Percentiles rank a stretch among this genome's conserved stretches.
Conservation (phyloP, 2,888 invertebrate species). For the Griposia aprilina region DNA sequence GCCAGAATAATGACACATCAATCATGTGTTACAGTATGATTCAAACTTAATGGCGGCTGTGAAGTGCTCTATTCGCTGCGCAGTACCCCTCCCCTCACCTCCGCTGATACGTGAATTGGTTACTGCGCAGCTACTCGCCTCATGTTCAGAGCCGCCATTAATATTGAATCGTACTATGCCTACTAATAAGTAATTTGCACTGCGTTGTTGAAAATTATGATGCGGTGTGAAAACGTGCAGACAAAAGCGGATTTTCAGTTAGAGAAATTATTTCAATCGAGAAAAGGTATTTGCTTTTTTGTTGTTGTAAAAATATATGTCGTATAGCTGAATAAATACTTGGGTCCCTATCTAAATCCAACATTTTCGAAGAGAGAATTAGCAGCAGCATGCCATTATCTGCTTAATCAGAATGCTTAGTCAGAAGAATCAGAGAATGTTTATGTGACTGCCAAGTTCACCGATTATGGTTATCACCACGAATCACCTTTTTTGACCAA, state of each 20-base stretch:
- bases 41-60: too few relatives aligned
- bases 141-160: too few relatives aligned
- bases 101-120: too few relatives aligned
- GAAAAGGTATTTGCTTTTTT: not conserved
- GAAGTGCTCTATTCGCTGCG: too few relatives aligned
- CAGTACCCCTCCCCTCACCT: too few relatives aligned
- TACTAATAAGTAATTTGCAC: conserved; percentile 7
- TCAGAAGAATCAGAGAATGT: not conserved
- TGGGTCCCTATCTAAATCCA: too few relatives aligned
- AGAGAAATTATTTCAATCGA: not conserved
- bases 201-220: not conserved
- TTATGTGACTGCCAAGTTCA: not conserved
- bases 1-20: conserved; percentile 32
- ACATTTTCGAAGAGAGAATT: not conserved
- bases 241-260: not conserved
- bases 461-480: not conserved
- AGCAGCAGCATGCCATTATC: not conserved
- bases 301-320: not conserved
- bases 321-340: not conserved
- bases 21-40: conserved; percentile 2
- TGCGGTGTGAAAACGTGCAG: not conserved
- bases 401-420: too few relatives aligned
- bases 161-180: too few relatives aligned
- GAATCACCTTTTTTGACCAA: too few relatives aligned
- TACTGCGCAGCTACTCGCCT: too few relatives aligned